Conservation (phyloP, 2,113 vertebrate species). For the Cairina moschata region DNA sequence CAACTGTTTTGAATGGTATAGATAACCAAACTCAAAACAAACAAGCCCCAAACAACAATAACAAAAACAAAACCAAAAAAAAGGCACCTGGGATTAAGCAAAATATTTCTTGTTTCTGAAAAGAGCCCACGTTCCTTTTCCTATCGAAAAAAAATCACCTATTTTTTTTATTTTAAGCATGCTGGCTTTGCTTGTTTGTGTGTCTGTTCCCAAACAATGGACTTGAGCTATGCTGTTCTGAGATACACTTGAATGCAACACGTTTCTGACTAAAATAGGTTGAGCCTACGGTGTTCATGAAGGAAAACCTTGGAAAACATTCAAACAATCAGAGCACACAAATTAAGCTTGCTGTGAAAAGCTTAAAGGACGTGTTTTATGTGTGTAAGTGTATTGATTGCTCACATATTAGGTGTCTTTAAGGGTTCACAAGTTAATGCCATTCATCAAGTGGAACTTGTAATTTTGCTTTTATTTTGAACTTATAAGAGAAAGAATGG, state of each 20-base stretch:
- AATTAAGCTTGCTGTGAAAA: constrained; percentile 39
- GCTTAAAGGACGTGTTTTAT: constrained; percentile 20
- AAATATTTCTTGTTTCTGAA: neutral
- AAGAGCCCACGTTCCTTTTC: neutral
- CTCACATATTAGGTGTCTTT: neutral
- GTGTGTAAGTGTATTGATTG: neutral
- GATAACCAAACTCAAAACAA: neutral
- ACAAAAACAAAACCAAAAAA: neutral
- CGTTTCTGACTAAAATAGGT: neutral
- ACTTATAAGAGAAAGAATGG: neutral
- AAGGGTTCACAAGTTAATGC: constrained; percentile 11
- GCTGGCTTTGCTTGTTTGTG: neutral
- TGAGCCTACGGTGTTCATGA: constrained; percentile 27
- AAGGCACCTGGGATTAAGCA: neutral
- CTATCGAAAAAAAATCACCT: neutral
- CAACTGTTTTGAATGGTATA: neutral
- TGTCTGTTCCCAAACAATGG: constrained; percentile 16
- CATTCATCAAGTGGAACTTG: neutral
- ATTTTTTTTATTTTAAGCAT: neutral
- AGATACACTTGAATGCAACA: neutral
- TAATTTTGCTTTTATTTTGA: constrained; percentile 13
- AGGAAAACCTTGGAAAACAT: constrained; percentile 17
- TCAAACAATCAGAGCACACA: neutral
- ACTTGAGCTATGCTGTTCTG: neutral
- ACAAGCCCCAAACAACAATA: too few species aligned